Base-by-base conservation (phyloP, 2,797 vertebrate genomes). In the Phrynocephalus vlangalii region DNA sequence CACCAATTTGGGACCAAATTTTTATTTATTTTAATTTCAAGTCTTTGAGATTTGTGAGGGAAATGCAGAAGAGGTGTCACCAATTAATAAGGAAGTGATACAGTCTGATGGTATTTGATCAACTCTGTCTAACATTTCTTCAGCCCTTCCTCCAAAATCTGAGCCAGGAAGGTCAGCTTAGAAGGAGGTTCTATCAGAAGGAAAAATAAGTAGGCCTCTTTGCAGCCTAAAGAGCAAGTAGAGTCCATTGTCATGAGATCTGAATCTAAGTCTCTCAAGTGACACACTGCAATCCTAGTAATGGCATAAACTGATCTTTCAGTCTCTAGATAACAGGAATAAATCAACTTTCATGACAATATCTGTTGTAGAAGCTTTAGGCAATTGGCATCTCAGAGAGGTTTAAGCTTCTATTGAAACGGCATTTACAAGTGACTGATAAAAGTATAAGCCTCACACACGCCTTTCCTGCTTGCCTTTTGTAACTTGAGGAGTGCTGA, bases 401-500 rank as follows among this genome's bases (percentile, higher is more conserved):
- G 5, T 81, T 48, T 33, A 20, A 63, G 33, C 88, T 83, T 20
- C 33, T 15, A 1, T 15, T 76, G 22, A 78, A 20, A 3, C 10
- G 83, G 77, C 44, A 7, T 26, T 82, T 56, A 88, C 73, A 66
- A 0, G 5, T 10, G 30, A 67, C 89, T 80, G 68, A 28, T 66
- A 89, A 30, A 89, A 24, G 38, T 1, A 0, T 18, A 28, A 20
- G 0, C 48, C 8, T n/a, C 30, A 1, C 6, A 80, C n/a, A n/a
- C 86, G 7, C 66, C 82, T 71, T 84, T 88, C 30, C 71, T 82
- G 86, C 50, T n/a, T 67, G 71, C 79, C 86, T 94, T 86, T 20
- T 38, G 76, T 90, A 56, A 66, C 83, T 83, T 86, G 83, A 84
- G 79, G 72, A 90, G 91, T 68, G 72, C 82, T 91, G 86, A 90